Conservation (phyloP, 1,140 invertebrate species). For the Zaprionus gabonicus region DNA sequence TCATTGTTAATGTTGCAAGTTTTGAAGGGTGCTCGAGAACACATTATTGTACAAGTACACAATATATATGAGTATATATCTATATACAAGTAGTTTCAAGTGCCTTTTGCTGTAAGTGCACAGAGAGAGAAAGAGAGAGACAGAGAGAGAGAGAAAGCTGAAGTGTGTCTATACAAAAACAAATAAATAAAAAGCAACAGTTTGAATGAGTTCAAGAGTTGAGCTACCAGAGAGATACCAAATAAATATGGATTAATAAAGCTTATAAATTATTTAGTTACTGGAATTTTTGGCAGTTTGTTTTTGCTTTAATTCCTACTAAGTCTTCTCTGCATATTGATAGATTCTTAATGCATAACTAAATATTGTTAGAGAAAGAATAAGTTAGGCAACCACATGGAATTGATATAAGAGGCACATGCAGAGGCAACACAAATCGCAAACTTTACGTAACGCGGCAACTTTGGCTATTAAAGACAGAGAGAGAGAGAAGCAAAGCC, state of each 20-base stretch:
- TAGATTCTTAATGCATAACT: not conserved
- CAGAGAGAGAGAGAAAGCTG: not conserved
- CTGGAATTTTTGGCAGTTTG: not conserved
- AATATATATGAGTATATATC: not conserved
- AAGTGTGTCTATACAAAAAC: slow-evolving; percentile 1
- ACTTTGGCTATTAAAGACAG: slow-evolving; percentile 5
- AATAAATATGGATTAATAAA: not conserved
- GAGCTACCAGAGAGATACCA: not conserved
- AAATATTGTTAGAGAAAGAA: not conserved
- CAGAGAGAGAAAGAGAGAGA: not conserved
- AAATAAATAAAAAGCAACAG: slow-evolving; percentile 1
- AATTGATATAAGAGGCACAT: not conserved
- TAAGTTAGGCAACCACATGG: not conserved
- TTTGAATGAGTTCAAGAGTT: slow-evolving; percentile 3
- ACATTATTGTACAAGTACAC: slow-evolving; percentile 5
- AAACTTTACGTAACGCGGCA: not conserved
- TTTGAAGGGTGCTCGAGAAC: slow-evolving; percentile 3
- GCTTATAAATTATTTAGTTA: not conserved
- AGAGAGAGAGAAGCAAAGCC: slow-evolving; percentile 37
- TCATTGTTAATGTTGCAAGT: slow-evolving; percentile 5
- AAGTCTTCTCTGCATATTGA: not conserved
- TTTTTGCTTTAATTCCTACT: not conserved
- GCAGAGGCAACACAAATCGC: slow-evolving; percentile 7
- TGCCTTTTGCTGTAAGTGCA: not conserved
- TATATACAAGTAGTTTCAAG: not conserved